These are phyloP conservation scores for Trachelus stipa DNA, from an alignment of 2,888 invertebrate genomes.

Conservation along the genomic window DNA sequence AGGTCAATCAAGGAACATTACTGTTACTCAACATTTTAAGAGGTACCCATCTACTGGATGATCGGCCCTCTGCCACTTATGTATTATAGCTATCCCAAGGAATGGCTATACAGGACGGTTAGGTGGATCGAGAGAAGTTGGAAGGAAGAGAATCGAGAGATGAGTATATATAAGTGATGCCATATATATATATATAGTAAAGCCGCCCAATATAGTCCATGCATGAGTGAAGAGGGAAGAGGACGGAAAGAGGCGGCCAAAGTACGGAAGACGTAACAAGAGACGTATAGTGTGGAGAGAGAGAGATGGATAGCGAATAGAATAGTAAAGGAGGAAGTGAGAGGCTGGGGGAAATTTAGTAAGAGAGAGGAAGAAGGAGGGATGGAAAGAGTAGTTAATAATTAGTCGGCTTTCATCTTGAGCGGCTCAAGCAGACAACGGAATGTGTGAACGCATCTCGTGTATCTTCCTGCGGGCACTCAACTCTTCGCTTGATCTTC, in stretches of 20 bases:
- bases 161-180: background rate
- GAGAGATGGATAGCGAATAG: background rate
- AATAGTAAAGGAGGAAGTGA: background rate
- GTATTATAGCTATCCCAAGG: background rate
- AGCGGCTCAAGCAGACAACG: conserved; percentile 9
- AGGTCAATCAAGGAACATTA: background rate
- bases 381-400: conserved; percentile 13
- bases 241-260: background rate
- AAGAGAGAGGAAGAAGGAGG: conserved; percentile 6
- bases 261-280: background rate
- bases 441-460: conserved; percentile 14
- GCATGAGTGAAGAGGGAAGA: background rate
- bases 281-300: background rate
- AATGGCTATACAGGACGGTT: background rate
- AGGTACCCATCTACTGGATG: background rate
- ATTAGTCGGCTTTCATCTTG: conserved; percentile 15
- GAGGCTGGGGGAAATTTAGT: background rate
- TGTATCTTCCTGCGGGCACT: background rate
- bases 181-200: background rate
- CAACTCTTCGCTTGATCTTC: background rate
- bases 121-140: background rate
- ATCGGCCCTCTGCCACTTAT: background rate
- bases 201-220: background rate
- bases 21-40: background rate
- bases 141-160: background rate